Percentiles rank a stretch among this genome's conserved stretches.
phyloP scores from a whole-genome alignment of 2,797 vertebrate genomes.

The Poeciliopsis infans region DNA sequence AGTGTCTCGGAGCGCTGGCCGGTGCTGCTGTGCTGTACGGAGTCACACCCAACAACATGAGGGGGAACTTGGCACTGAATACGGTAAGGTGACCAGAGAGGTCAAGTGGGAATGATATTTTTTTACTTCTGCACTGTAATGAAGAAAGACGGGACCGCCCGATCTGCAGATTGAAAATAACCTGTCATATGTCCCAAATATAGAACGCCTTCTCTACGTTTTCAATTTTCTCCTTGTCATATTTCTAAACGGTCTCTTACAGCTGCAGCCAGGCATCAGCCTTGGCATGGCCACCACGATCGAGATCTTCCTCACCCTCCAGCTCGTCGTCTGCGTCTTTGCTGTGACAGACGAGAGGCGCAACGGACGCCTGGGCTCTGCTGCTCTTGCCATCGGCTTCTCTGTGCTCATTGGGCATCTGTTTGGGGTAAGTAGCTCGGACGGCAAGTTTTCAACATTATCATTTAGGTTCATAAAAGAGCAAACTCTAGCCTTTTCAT shows the following conservation, averaged over 20 bases:
- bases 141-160: neutral
- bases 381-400: conserved; percentile 91
- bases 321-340: conserved; percentile 93
- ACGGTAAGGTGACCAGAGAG: conserved; percentile 83
- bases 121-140: neutral
- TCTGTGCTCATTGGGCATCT: conserved; percentile 94
- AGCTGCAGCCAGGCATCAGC: conserved; percentile 93
- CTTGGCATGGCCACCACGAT: conserved; percentile 92
- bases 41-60: conserved; percentile 88
- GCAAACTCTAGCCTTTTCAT: neutral
- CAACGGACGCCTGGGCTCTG: conserved; percentile 88
- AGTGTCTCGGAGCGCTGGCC: conserved; percentile 90
- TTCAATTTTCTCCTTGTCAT: neutral
- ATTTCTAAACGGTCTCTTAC: neutral
- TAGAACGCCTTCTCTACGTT: neutral
- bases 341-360: conserved; percentile 93
- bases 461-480: neutral
- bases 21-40: conserved; percentile 93
- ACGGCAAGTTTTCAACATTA: neutral
- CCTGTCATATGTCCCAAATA: neutral
- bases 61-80: conserved; percentile 91
- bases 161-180: neutral
- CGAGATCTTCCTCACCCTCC: conserved; percentile 93
- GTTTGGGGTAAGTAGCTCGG: conserved; percentile 85
- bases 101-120: neutral